Evolutionary conservation across 2,113 vertebrate genomes (phyloP), one percentile per base, ranked within the genome.

Genomic region (Serilophus lunatus): DNA sequence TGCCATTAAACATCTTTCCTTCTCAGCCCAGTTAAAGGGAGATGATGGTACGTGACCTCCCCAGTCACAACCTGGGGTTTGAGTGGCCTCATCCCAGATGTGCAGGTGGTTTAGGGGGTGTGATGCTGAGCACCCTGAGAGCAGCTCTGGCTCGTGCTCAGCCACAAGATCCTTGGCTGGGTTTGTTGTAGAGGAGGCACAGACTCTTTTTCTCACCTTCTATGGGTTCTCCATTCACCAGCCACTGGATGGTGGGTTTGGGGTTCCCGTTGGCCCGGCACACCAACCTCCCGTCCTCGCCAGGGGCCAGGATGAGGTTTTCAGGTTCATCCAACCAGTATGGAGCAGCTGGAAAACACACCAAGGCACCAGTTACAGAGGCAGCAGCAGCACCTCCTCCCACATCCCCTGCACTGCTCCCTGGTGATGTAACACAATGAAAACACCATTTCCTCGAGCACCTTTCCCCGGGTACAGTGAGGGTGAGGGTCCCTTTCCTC

Each of bases 231-330:
- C 99, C 99, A 0, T 99, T 99, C 95, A 99, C 96, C 92, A 99
- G 95, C 99, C 99, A 99, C 96, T 99, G 98, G 50, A 99, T 98
- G 5, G 95, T 97, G 4, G 99, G 99, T 70, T 99, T 99, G n/a
- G 99, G 99, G 92, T 99, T 99, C 23, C 99, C 99, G 1, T 98
- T 99, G 94, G 99, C 99, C 24, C 99, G 98, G 94, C 99, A 99
- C 81, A 99, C 98, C 51, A 99, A 96, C 15, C 98, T 98, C 22
- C 99, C 99, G 0, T 98, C 98, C 93, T 99, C 99, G 0, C 99
- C 98, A 0, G 99, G 99, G 42, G 99, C 98, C 49, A 99, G 97
- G 68, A 99, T 99, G 54, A 99, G 98, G 91, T 99, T 99, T 45
- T 98, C 97, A 6, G 99, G 99, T 83, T 98, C 98, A 9, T 99